Evolutionary conservation across 2,797 vertebrate species (phyloP).

Genomic region (Liasis olivaceus): DNA sequence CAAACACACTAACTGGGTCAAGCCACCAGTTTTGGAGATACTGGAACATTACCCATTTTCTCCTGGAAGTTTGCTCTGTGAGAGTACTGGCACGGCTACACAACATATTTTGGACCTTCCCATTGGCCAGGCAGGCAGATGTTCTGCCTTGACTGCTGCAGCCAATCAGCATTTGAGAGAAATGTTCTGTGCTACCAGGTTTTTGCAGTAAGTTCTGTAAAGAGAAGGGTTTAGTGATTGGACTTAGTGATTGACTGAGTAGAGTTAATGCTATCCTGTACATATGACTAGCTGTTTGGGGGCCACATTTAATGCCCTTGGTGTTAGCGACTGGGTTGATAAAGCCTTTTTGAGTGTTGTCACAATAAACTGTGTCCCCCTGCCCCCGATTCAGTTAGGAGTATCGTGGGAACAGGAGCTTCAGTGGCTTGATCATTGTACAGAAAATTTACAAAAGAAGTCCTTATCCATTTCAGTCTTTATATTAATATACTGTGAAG

Average conservation of each 20-base stretch:
- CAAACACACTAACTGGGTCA: background rate
- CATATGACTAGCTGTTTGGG: background rate
- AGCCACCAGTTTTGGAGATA: background rate
- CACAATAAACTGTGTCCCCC: background rate
- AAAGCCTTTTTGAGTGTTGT: background rate
- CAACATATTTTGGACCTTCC: background rate
- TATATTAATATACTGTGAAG: background rate
- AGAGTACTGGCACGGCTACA: background rate
- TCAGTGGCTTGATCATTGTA: slow-evolving; percentile 13
- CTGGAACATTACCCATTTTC: background rate
- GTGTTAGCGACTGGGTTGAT: background rate
- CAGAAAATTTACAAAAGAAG: background rate
- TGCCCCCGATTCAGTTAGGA: background rate
- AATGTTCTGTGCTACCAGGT: background rate
- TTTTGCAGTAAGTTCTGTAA: background rate
- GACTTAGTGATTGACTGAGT: background rate
- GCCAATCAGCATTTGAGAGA: background rate
- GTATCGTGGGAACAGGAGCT: background rate
- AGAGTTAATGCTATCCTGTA: background rate
- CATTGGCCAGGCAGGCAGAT: background rate
- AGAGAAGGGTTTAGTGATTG: background rate
- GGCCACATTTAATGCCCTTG: background rate
- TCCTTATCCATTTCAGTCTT: background rate
- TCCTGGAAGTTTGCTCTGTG: background rate
- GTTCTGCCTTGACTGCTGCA: background rate